These are phyloP conservation scores for Macrosoma leucophasiata DNA, from an alignment of 2,888 invertebrate species.

Conservation along the genomic window DNA sequence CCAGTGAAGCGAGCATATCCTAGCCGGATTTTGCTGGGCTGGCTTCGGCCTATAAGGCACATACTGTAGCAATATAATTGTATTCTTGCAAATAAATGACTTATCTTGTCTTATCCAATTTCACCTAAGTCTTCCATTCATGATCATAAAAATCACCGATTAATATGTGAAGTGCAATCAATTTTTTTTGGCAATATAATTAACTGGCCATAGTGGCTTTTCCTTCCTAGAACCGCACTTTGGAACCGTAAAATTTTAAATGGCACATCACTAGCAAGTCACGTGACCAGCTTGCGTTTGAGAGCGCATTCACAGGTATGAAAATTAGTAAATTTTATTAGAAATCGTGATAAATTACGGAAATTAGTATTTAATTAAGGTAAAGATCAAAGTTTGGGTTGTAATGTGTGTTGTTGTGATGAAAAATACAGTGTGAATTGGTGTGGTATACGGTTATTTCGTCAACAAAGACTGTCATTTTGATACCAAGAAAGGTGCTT, in stretches of 20 bases:
- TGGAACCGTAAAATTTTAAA: conserved; percentile 19
- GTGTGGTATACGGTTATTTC: conserved; percentile 60
- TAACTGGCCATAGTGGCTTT: conserved; percentile 44
- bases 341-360: conserved; percentile 57
- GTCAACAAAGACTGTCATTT: conserved; percentile 76
- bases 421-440: conserved; percentile 45
- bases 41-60: too few species aligned
- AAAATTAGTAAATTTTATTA: conserved; percentile 66
- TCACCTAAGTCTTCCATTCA: not conserved
- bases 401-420: conserved; percentile 52
- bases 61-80: too few species aligned
- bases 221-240: too few species aligned
- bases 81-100: not conserved
- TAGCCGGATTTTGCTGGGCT: too few species aligned
- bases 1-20: too few species aligned
- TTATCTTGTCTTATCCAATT: too few species aligned
- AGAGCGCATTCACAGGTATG: conserved; percentile 83
- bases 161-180: conserved; percentile 19
- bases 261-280: conserved; percentile 67
- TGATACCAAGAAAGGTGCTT: conserved; percentile 79
- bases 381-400: conserved; percentile 43
- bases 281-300: conserved; percentile 82
- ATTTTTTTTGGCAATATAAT: conserved; percentile 30
- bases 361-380: conserved; percentile 54
- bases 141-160: not conserved